A percentile compares a stretch with the other conserved stretches of the same genome.
Evolutionary conservation across 2,797 vertebrate genomes (phyloP).

Genomic region (Aselliscus stoliczkanus): DNA sequence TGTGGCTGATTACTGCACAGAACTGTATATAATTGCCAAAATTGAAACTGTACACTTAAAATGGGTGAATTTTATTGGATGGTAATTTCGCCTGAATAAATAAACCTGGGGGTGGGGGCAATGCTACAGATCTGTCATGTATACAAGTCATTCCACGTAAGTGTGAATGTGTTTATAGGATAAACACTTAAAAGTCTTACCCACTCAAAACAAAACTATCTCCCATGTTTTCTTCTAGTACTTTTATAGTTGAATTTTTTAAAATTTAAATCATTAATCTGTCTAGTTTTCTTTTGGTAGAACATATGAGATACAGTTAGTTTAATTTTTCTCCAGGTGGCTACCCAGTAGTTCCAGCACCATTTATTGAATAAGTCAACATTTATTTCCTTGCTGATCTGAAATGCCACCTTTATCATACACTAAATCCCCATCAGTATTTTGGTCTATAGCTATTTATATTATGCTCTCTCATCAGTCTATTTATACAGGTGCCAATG

Average conservation of each 20-base stretch:
- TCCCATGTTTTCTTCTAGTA: background rate
- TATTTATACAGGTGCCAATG: background rate
- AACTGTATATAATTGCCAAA: background rate
- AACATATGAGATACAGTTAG: background rate
- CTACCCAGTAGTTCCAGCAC: background rate
- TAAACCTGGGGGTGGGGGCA: background rate
- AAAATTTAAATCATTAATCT: background rate
- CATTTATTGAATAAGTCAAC: background rate
- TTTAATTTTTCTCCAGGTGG: background rate
- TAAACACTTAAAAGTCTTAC: background rate
- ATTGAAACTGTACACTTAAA: background rate
- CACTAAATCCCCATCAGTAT: background rate
- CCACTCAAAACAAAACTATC: background rate
- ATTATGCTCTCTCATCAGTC: background rate
- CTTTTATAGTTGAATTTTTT: background rate
- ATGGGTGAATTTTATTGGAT: background rate
- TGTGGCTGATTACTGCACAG: background rate
- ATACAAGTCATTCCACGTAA: background rate
- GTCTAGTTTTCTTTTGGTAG: background rate
- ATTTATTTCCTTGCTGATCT: background rate
- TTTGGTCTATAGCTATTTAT: background rate
- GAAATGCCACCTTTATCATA: background rate
- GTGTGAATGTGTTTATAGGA: background rate
- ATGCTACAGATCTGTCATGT: background rate
- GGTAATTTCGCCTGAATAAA: background rate